Evolutionary conservation across 2,888 invertebrate species (phyloP).

Genomic region (Dolichopus griseipennis): DNA sequence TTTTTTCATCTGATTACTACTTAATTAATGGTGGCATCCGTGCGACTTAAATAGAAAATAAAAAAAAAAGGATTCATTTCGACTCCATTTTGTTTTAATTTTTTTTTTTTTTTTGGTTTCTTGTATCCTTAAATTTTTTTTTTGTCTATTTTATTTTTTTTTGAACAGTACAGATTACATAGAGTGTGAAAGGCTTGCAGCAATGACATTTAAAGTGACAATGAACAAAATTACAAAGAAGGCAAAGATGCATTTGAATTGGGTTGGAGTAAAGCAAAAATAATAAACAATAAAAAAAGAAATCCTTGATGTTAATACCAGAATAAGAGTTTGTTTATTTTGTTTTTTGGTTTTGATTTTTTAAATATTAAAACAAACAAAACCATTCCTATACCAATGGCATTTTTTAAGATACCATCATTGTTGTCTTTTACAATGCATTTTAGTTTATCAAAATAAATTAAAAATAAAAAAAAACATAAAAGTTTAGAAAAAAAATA

Average conservation of each 20-base stretch:
- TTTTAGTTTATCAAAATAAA: background rate
- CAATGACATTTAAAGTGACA: background rate
- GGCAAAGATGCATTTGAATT: no score
- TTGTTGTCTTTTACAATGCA: constrained; percentile 1
- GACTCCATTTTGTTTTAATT: background rate
- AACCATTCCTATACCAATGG: background rate
- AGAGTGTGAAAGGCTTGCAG: background rate
- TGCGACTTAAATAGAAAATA: background rate
- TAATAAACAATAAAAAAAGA: background rate
- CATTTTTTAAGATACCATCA: background rate
- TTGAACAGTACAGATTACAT: background rate
- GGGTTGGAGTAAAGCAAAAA: background rate
- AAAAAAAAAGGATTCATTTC: constrained; percentile 4
- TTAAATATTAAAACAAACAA: background rate
- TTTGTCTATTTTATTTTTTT: background rate
- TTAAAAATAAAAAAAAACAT: no score
- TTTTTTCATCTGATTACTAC: constrained; percentile 18
- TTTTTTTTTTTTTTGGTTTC: background rate
- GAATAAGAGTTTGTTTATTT: background rate
- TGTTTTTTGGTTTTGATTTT: background rate
- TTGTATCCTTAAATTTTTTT: background rate
- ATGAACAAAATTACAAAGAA: no score
- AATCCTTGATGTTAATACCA: background rate
- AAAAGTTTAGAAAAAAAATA: no score
- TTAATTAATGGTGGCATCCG: constrained; percentile 17